phyloP scores from a whole-genome alignment of 2,797 vertebrate species.

The Gephyroberyx darwinii region DNA sequence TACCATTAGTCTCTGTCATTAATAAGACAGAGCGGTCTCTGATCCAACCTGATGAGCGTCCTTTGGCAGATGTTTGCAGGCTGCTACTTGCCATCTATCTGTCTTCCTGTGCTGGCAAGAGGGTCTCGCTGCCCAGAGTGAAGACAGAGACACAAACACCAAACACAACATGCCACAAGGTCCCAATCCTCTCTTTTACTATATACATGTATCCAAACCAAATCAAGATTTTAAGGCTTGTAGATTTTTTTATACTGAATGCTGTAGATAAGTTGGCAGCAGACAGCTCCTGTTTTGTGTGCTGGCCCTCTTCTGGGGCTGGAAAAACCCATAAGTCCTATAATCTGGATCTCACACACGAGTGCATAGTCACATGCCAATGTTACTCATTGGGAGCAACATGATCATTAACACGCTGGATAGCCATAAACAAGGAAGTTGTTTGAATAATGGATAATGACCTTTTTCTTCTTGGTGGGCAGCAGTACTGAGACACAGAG shows the following conservation, averaged over 20 bases:
- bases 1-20: constrained; percentile 34
- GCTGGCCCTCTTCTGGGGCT: too few relatives aligned
- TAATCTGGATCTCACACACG: too few relatives aligned
- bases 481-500: constrained; percentile 9
- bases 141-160: too few relatives aligned
- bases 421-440: not conserved
- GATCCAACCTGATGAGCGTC: constrained; percentile 29
- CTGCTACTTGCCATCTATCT: constrained; percentile 15
- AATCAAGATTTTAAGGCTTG: too few relatives aligned
- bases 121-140: not conserved
- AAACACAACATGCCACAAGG: too few relatives aligned
- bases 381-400: not conserved
- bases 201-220: too few relatives aligned
- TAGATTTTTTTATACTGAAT: too few relatives aligned
- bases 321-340: too few relatives aligned
- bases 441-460: not conserved
- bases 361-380: not conserved
- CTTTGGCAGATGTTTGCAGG: constrained; percentile 30
- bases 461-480: constrained; percentile 12
- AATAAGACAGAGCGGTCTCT: constrained; percentile 22
- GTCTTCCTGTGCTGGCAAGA: constrained; percentile 4
- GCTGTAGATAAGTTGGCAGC: not conserved
- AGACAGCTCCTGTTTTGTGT: not conserved
- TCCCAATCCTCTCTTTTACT: too few relatives aligned
- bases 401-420: not conserved